phyloP scores from a whole-genome alignment of 2,113 vertebrate genomes.

The Jaculus jaculus region DNA sequence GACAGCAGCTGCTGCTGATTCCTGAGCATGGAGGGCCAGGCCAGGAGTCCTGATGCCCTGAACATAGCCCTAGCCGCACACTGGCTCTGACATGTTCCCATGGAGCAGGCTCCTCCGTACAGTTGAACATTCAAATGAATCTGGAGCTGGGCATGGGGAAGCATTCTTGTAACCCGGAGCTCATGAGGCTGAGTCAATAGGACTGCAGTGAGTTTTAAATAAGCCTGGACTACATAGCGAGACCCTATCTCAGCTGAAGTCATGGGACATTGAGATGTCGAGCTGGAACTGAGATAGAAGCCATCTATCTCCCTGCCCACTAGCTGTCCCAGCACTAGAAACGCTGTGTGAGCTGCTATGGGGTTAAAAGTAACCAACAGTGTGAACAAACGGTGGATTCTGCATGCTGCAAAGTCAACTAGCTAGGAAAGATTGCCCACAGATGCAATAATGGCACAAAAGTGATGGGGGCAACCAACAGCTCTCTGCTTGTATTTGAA shows the following conservation, averaged over 20 bases:
- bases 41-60: neutral
- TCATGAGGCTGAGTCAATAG: neutral
- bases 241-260: neutral
- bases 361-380: no score
- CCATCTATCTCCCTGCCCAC: no score
- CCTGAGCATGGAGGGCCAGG: rapidly evolving
- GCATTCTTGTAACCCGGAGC: neutral
- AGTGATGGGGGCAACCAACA: no score
- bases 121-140: neutral
- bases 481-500: no score
- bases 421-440: no score
- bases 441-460: no score
- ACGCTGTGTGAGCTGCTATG: no score
- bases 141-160: neutral
- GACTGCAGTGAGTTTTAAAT: neutral
- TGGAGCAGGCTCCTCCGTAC: neutral
- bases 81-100: neutral
- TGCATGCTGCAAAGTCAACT: no score
- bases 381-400: no score
- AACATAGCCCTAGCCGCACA: neutral
- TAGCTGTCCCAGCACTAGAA: no score
- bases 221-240: neutral
- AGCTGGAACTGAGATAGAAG: no score
- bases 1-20: neutral
- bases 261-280: no score